Conservation (phyloP, 2,888 invertebrate genomes). For the Frankliniella fusca region DNA sequence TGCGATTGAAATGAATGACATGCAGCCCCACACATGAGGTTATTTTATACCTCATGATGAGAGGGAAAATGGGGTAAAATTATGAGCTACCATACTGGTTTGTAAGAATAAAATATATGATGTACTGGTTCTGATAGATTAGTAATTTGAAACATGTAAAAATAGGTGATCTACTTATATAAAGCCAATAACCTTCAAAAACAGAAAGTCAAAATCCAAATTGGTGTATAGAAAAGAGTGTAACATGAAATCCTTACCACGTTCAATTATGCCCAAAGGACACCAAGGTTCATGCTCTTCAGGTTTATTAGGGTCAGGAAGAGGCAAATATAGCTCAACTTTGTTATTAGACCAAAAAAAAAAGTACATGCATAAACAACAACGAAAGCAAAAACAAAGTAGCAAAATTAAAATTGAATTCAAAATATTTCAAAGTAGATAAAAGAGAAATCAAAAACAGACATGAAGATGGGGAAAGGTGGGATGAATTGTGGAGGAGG, state of each 20-base stretch:
- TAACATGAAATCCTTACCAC: constrained; percentile 55
- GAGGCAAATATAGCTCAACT: constrained; percentile 55
- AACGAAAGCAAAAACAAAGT: constrained; percentile 28
- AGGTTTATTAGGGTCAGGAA: constrained; percentile 81
- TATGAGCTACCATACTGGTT: no score
- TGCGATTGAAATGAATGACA: constrained; percentile 29
- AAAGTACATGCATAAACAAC: not conserved
- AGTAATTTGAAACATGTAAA: not conserved
- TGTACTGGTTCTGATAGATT: not conserved
- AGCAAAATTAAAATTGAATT: constrained; percentile 36
- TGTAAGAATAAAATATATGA: not conserved
- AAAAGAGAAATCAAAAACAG: not conserved
- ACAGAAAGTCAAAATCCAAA: no score
- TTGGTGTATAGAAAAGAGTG: constrained; percentile 27
- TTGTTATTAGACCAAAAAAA: not conserved
- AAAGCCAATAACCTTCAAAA: no score
- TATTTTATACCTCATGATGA: constrained; percentile 30
- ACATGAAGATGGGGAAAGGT: not conserved
- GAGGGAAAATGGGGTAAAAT: constrained; percentile 31
- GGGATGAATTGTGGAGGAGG: not conserved
- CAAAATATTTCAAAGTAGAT: constrained; percentile 34
- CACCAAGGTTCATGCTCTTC: constrained; percentile 89
- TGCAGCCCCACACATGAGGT: constrained; percentile 34
- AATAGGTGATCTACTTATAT: no score
- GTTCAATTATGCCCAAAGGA: constrained; percentile 56